Base-by-base conservation (phyloP, 2,113 vertebrate species). In the Triplophysa rosa region DNA sequence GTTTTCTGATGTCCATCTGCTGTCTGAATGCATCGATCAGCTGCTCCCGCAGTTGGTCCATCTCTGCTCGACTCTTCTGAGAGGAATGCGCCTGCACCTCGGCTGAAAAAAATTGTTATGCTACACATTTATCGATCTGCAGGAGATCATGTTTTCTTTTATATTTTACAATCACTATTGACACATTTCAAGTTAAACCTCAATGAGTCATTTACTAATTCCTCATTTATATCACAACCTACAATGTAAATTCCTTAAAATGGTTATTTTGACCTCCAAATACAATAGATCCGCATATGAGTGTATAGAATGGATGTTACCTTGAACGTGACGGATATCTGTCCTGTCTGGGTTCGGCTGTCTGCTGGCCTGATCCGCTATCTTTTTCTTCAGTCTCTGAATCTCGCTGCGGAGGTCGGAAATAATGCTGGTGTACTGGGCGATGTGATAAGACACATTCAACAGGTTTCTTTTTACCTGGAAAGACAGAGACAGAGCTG, bases 391-490 rank as follows among this genome's bases (percentile, higher is more conserved):
- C 69, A 97, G 93, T 8, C 93, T 80, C 70, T 95, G 94, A 81
- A 96, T 95, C 89, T 97, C 95, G 0, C 90, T 88, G 64, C 93
- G 93, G 69, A 96, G 90, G 86, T 96, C 95, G 0, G 95, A 90
- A 75, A 97, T 95, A 89, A 97, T 96, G 89, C 90, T 93, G 64
- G 94, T 95, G 89, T 96, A 96, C 87, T 96, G 95, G 62, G 94
- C 94, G 0, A 97, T 94, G 93, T 95, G 95, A 87, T 95, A 95
- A 1, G 95, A 93, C 85, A 95, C 95, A 1, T 90, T 95, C 24
- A 96, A 90, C 85, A 95, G 88, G 81, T 97, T 96, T 88, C 91
- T 93, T 88, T 95, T 97, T 33, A 96, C 96, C 95, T 98, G 81
- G 2, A 67, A 21, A 21, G 37, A 62, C n/a, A 61, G 24, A n/a